Conservation (phyloP, 2,113 vertebrate genomes). For the Meleagris gallopavo region DNA sequence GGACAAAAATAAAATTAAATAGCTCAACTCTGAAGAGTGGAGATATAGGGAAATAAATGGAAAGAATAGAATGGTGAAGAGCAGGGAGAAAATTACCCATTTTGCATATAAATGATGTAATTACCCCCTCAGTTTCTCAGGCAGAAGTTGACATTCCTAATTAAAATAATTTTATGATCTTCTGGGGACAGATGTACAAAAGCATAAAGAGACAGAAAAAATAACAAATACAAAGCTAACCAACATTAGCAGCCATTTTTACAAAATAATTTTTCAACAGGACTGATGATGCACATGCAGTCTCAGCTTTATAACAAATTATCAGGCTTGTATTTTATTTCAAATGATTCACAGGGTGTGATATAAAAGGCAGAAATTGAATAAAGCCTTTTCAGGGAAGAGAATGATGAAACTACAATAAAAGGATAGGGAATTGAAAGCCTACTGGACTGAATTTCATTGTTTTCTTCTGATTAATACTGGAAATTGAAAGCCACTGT, state of each 20-base stretch:
- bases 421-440: slow-evolving; percentile 14
- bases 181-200: slow-evolving; percentile 66
- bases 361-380: slow-evolving; percentile 58
- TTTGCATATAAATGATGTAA: slow-evolving; percentile 80
- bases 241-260: slow-evolving; percentile 44
- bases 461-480: slow-evolving; percentile 58
- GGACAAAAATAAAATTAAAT: slow-evolving; percentile 66
- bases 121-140: slow-evolving; percentile 76
- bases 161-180: slow-evolving; percentile 79
- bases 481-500: slow-evolving; percentile 42
- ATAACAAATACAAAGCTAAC: slow-evolving; percentile 49
- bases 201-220: slow-evolving; percentile 56
- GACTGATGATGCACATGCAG: slow-evolving; percentile 30
- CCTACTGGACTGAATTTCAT: slow-evolving; percentile 9
- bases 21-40: slow-evolving; percentile 58
- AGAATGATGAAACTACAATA: slow-evolving; percentile 36
- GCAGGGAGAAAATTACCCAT: slow-evolving; percentile 69
- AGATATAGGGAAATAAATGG: slow-evolving; percentile 64
- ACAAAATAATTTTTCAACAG: slow-evolving; percentile 51
- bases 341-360: slow-evolving; percentile 29
- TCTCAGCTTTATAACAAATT: slow-evolving; percentile 63
- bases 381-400: slow-evolving; percentile 36
- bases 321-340: slow-evolving; percentile 24
- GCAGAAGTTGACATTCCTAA: slow-evolving; percentile 76
- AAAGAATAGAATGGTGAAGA: slow-evolving; percentile 66